phyloP scores from a whole-genome alignment of 2,797 vertebrate genomes.

The Vireo griseus region DNA sequence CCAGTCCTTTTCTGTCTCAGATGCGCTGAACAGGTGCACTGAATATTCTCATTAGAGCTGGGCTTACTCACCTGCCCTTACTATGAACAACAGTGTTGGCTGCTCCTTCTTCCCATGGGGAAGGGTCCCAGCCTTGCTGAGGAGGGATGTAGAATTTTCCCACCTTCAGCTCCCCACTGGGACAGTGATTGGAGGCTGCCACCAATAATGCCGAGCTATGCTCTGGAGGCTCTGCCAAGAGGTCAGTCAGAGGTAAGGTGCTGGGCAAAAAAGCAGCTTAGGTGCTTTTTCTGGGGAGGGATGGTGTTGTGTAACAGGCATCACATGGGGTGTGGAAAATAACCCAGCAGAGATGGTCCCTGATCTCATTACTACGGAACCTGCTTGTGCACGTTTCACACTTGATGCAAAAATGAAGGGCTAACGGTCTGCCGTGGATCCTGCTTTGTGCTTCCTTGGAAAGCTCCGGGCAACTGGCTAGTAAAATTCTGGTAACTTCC shows the following conservation, averaged over 20 bases:
- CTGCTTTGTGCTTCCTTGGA: neutral
- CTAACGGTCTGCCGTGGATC: fast-evolving
- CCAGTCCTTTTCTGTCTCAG: neutral
- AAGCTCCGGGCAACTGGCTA: neutral
- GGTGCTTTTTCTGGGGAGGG: neutral
- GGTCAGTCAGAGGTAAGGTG: neutral
- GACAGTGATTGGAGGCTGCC: fast-evolving
- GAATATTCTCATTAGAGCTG: neutral
- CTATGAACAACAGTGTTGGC: neutral
- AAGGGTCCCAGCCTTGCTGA: neutral
- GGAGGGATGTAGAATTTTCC: neutral
- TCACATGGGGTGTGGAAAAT: neutral
- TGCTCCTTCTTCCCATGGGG: neutral
- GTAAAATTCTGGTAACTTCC: neutral
- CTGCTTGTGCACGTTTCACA: fast-evolving
- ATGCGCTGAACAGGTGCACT: too few species aligned
- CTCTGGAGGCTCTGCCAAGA: neutral
- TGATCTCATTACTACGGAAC: neutral
- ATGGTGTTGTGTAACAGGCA: neutral
- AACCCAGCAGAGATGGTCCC: neutral
- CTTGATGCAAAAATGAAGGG: neutral
- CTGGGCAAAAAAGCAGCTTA: neutral
- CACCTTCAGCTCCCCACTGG: fast-evolving
- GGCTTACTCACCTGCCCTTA: neutral
- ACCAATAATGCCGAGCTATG: fast-evolving